Evolutionary conservation across 1,140 invertebrate species (phyloP).

Genomic region (Drosophila mojavensis): DNA sequence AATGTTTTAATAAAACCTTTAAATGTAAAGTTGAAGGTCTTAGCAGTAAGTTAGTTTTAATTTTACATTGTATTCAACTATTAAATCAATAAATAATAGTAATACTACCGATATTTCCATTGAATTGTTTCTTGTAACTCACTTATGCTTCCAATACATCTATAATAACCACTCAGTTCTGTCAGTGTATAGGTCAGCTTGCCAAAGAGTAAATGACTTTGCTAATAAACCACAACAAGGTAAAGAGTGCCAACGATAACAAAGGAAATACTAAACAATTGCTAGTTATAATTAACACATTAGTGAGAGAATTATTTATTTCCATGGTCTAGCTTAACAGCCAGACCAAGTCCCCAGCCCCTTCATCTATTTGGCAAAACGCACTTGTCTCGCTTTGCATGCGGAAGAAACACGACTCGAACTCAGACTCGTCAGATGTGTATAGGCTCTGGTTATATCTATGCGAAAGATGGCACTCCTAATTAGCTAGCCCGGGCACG

Average conservation of each 20-base stretch:
- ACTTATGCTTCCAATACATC: too few relatives aligned
- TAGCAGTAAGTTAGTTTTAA: too few relatives aligned
- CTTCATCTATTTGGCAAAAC: too few relatives aligned
- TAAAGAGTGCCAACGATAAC: constrained; percentile 3
- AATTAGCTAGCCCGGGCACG: constrained; percentile 34
- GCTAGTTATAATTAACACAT: constrained; percentile 41
- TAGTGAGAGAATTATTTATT: constrained; percentile 34
- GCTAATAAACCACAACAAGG: background rate
- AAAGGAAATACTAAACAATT: background rate
- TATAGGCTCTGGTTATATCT: constrained; percentile 11
- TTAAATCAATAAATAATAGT: too few relatives aligned
- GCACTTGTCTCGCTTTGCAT: constrained; percentile 13
- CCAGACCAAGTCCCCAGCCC: background rate
- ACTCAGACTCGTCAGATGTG: constrained; percentile 2
- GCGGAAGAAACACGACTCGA: constrained; percentile 35
- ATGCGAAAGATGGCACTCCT: constrained; percentile 39
- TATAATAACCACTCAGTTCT: background rate
- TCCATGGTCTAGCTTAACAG: background rate
- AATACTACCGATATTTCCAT: too few relatives aligned
- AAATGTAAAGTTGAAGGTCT: too few relatives aligned
- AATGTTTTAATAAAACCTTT: too few relatives aligned
- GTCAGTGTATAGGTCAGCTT: background rate
- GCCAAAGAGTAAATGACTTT: too few relatives aligned
- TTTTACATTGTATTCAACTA: too few relatives aligned
- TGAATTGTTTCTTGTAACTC: too few relatives aligned